A percentile compares a stretch with the other conserved stretches of the same genome.
These are phyloP conservation scores for Nothoprocta perdicaria DNA, from an alignment of 2,113 vertebrate genomes.

Conservation along the genomic window DNA sequence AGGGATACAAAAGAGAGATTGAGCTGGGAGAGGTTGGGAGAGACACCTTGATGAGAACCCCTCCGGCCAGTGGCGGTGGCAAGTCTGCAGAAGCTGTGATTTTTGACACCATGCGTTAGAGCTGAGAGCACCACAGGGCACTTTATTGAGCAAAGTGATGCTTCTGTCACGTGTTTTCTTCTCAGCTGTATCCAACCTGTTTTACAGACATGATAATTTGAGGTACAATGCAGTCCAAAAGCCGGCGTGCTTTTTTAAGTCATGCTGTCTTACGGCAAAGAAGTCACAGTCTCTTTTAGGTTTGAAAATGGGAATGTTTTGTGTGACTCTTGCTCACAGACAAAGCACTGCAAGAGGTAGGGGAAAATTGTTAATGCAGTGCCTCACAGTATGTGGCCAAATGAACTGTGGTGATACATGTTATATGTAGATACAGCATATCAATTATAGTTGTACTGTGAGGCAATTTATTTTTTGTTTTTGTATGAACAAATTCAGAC, in stretches of 20 bases:
- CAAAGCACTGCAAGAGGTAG: background rate
- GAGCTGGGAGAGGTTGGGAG: accelerated
- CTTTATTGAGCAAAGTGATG: background rate
- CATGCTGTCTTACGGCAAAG: background rate
- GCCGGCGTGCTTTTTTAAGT: background rate
- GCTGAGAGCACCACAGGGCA: conserved; percentile 26
- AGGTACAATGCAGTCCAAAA: background rate
- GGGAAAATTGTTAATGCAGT: background rate
- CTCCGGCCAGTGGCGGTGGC: background rate
- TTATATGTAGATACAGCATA: background rate
- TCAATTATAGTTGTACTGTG: background rate
- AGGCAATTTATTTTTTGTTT: background rate
- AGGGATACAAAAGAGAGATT: background rate
- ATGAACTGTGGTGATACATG: background rate
- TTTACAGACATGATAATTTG: conserved; percentile 29
- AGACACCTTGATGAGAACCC: background rate
- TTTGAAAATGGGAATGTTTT: background rate
- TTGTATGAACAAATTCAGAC: conserved; percentile 29
- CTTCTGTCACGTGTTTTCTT: conserved; percentile 22
- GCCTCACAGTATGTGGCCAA: background rate
- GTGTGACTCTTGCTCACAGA: background rate
- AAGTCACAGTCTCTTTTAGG: background rate
- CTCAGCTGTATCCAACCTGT: conserved; percentile 18
- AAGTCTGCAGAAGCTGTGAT: background rate
- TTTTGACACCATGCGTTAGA: background rate